Evolutionary conservation across 2,113 vertebrate genomes (phyloP), one percentile per base, ranked within the genome.

Genomic region (Ammodytes dubius): DNA sequence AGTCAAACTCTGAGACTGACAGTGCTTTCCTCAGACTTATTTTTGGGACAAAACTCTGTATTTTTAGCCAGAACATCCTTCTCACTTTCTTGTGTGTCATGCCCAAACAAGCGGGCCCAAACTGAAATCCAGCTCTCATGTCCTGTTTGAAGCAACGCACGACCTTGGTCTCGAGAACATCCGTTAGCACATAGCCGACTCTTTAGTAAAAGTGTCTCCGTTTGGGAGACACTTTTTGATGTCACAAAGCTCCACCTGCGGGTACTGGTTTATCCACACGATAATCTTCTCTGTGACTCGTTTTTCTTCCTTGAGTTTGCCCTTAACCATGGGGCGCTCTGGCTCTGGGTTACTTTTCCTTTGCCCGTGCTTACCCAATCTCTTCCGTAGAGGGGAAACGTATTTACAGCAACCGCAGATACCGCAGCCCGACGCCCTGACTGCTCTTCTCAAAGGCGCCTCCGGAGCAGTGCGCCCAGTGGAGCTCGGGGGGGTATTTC

Each of bases 111-210:
- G 13, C 1, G 1, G 78, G 82, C 45, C n/a, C 10, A 52, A 88
- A 78, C 39, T 1, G 59, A 65, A 75, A 50, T 0, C 77, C 74
- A 77, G 73, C 70, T 53, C 19, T 83, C 78, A 89, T 85, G 14
- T 89, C 85, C 15, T 10, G 53, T 35, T 88, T 90, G 87, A 92
- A 93, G 79, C 92, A 92, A 77, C 2, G 75, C 58, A 92, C 73
- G 9, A 27, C 61, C 56, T 87, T 85, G 53, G 7, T 82, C 58
- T 83, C 81, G 46, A 91, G 74, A 78, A 39, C 14, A 50, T 87
- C 64, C 1, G 88, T 82, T 69, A 94, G 76, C 52, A 70, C 5
- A 45, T 61, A 88, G 19, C 69, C 43, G 73, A 88, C 12, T 59
- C 7, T 3, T 82, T 71, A 56, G 45, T 13, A n/a, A 69, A 80